Percentiles rank a stretch among this genome's conserved stretches.
phyloP scores from a whole-genome alignment of 2,797 vertebrate genomes.

The Propithecus perrieri region DNA sequence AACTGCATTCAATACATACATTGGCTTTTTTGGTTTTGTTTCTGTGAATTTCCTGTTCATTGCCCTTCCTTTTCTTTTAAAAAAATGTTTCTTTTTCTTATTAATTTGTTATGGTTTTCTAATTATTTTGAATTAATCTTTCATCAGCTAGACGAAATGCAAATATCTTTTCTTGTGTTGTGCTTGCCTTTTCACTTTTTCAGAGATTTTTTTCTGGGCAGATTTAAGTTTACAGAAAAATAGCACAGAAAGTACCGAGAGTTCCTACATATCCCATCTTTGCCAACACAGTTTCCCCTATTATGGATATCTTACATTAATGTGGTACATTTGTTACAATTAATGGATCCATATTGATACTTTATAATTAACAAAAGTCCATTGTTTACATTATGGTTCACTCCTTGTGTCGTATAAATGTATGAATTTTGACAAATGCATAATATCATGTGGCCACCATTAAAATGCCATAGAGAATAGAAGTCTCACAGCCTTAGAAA shows the following conservation, averaged over 20 bases:
- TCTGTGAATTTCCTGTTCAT: neutral
- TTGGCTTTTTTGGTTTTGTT: neutral
- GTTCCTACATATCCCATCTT: neutral
- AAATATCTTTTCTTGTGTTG: neutral
- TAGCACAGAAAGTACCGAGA: neutral
- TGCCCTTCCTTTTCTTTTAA: neutral
- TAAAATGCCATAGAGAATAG: neutral
- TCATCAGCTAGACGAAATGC: neutral
- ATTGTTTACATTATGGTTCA: neutral
- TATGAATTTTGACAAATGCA: neutral
- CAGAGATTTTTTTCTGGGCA: neutral
- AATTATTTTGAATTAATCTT: slow-evolving; percentile 18
- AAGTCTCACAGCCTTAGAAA: neutral
- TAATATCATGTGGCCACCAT: neutral
- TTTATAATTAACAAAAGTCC: neutral
- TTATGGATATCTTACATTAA: neutral
- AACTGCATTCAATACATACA: neutral
- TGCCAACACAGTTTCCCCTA: neutral
- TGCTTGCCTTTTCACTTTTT: neutral
- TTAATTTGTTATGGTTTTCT: neutral
- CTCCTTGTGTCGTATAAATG: neutral
- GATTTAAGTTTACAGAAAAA: neutral
- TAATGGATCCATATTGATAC: neutral
- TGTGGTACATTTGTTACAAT: neutral
- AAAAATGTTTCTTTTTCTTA: neutral